Conservation (phyloP, 2,113 vertebrate species). For the Hemicordylus capensis region DNA sequence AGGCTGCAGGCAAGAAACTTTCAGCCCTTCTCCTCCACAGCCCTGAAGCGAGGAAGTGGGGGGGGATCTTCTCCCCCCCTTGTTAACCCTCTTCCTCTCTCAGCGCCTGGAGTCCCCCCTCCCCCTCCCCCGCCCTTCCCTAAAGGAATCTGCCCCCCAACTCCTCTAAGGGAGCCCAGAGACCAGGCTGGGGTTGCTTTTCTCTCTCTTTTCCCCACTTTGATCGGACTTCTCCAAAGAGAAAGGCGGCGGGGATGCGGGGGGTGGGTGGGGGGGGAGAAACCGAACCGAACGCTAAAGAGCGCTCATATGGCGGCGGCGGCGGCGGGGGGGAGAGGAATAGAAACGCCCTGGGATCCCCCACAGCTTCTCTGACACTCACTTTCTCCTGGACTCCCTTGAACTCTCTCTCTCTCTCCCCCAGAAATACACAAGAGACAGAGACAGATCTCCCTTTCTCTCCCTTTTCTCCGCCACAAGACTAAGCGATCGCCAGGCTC, state of each 20-base stretch:
- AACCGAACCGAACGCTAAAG: slow-evolving; percentile 9
- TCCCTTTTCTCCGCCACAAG: slow-evolving; percentile 10
- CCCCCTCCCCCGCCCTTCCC: neutral
- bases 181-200: neutral
- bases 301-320: neutral
- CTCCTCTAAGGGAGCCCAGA: neutral
- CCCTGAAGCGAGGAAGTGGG: neutral
- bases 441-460: slow-evolving; percentile 29
- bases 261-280: neutral
- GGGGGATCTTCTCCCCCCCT: neutral
- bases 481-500: neutral
- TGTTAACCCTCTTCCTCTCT: neutral
- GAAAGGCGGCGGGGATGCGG: neutral
- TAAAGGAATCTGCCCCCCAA: neutral
- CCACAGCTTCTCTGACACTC: slow-evolving; percentile 36
- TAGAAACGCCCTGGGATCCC: slow-evolving; percentile 20
- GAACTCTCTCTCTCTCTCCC: slow-evolving; percentile 51
- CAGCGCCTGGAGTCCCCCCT: neutral
- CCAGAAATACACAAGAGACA: slow-evolving; percentile 48
- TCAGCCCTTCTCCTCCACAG: slow-evolving; percentile 32
- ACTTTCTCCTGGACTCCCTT: slow-evolving; percentile 62
- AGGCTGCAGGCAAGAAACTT: slow-evolving; percentile 63
- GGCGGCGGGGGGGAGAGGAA: slow-evolving; percentile 16
- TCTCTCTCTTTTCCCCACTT: slow-evolving; percentile 4
- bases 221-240: slow-evolving; percentile 26